These are phyloP conservation scores for Tetramorium simillimum DNA, from an alignment of 1,140 invertebrate species.

Conservation along the genomic window DNA sequence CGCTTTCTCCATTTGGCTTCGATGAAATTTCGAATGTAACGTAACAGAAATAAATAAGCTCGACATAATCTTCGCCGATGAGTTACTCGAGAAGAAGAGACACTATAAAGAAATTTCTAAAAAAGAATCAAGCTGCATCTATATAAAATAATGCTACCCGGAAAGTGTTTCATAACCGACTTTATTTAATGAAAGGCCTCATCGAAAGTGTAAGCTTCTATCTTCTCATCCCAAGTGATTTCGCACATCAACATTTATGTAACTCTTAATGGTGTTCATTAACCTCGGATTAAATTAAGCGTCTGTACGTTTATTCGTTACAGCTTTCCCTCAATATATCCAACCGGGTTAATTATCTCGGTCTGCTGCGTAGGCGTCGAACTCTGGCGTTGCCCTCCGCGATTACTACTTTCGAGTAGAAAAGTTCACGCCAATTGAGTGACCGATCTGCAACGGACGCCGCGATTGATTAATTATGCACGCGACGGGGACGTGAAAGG, in stretches of 20 bases:
- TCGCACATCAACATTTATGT: not conserved
- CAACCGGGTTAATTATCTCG: conserved; percentile 23
- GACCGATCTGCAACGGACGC: conserved; percentile 7
- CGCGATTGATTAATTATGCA: conserved; percentile 40
- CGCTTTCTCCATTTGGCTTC: not conserved
- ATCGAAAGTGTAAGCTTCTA: not conserved
- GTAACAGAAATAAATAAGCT: not conserved
- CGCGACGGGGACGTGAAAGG: not conserved
- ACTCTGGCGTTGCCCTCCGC: not conserved
- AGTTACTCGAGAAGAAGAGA: not conserved
- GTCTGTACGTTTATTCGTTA: not conserved
- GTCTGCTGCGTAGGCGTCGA: not conserved
- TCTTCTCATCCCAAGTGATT: not conserved
- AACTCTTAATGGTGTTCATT: not conserved
- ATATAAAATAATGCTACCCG: not conserved
- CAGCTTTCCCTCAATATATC: not conserved
- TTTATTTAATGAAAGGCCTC: not conserved
- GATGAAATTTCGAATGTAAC: not conserved
- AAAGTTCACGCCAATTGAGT: conserved; percentile 3
- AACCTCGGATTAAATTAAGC: conserved; percentile 19
- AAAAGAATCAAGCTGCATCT: not conserved
- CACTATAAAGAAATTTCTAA: not conserved
- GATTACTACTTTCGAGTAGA: conserved; percentile 15
- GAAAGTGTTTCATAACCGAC: not conserved
- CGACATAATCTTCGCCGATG: not conserved